Evolutionary conservation across 2,797 vertebrate species (phyloP), one percentile per base, ranked within the genome.

Genomic region (Zalophus californianus): DNA sequence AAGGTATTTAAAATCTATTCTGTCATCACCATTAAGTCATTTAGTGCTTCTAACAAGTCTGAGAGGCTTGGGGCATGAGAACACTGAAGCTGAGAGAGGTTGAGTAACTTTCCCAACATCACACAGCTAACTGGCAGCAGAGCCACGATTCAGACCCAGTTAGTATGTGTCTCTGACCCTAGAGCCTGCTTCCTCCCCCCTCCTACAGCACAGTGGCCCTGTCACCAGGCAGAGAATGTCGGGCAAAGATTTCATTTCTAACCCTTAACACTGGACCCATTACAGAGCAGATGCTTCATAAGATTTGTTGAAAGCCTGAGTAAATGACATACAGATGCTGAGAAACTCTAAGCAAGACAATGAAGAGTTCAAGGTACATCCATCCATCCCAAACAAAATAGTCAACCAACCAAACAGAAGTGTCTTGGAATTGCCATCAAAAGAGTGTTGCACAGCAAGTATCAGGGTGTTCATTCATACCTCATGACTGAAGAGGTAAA

Each of bases 11-110:
- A 94, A 50, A 21, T 62, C 32, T 58, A 15, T 11, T 58, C 44
- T 68, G 5, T 77, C 0, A 0, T 14, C 20, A 32, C 35, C 4
- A 2, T 87, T 35, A n/a, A 2, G 5, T 75, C 38, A 54, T 29
- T 79, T 11, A 35, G 32, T 68, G 75, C 32, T 91, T 66, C 73
- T 82, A 9, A 32, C 7, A 78, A 66, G 8, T 41, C 58, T 58
- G 73, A 50, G 54, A 72, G 64, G 11, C 18, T 13, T 78, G 35
- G 66, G 1, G 25, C 35, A 73, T 75, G 50, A 87, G 54, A 62
- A 70, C 54, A 72, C 18, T 2, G 27, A 41, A 32, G 44, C 11
- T 27, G 18, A 54, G 87, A 82, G 66, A 83, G 23, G 27, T 4
- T 41, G 78, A 48, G 35, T 38, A 10, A 52, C 25, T 60, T 82